These are phyloP conservation scores for Drosophila oshimai DNA, from an alignment of 1,140 invertebrate species.

Conservation along the genomic window DNA sequence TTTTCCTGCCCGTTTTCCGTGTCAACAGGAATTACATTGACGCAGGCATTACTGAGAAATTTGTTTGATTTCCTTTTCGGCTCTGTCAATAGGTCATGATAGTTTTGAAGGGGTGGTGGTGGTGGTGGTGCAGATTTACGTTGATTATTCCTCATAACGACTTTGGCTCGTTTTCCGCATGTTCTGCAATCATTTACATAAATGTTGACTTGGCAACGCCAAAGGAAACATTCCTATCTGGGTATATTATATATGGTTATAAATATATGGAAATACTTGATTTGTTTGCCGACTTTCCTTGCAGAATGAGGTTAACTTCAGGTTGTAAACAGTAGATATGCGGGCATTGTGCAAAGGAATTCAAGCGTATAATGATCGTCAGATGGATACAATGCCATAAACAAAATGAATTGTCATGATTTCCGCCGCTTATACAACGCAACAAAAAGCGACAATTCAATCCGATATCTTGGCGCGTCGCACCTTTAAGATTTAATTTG, in stretches of 20 bases:
- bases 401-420: slow-evolving; percentile 70
- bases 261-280: slow-evolving; percentile 40
- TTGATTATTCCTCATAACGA: slow-evolving; percentile 31
- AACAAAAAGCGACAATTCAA: slow-evolving; percentile 50
- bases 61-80: slow-evolving; percentile 45
- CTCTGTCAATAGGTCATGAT: slow-evolving; percentile 48
- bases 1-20: slow-evolving; percentile 37
- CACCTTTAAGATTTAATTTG: slow-evolving; percentile 47
- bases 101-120: neutral
- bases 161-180: slow-evolving; percentile 14
- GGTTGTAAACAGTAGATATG: slow-evolving; percentile 23
- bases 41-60: slow-evolving; percentile 34
- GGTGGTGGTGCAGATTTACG: slow-evolving; percentile 12
- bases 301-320: slow-evolving; percentile 42
- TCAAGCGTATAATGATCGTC: slow-evolving; percentile 64
- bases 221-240: slow-evolving; percentile 1
- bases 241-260: slow-evolving; percentile 3
- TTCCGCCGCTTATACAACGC: slow-evolving; percentile 62
- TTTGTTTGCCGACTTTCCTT: slow-evolving; percentile 20
- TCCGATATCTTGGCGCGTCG: slow-evolving; percentile 45
- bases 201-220: slow-evolving; percentile 44
- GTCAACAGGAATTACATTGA: slow-evolving; percentile 60
- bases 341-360: slow-evolving; percentile 46
- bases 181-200: slow-evolving; percentile 45
- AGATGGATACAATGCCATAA: slow-evolving; percentile 63